phyloP scores from a whole-genome alignment of 2,113 vertebrate species.

The Tachycineta bicolor region DNA sequence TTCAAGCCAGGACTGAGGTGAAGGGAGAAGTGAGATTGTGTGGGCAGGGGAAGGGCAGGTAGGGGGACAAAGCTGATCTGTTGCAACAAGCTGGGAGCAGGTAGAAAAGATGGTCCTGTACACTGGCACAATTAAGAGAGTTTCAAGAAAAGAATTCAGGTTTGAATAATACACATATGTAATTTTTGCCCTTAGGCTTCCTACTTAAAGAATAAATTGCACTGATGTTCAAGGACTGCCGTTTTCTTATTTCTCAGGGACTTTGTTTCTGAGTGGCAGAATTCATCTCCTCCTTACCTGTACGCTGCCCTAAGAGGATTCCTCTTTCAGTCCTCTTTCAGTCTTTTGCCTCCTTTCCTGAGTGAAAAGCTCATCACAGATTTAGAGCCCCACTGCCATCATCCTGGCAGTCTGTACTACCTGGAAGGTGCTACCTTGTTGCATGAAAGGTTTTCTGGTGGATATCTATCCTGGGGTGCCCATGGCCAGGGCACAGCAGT shows the following conservation, averaged over 20 bases:
- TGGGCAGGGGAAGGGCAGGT: neutral
- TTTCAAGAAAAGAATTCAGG: neutral
- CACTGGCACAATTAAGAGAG: neutral
- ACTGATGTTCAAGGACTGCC: neutral
- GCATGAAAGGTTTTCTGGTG: neutral
- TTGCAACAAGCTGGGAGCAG: neutral
- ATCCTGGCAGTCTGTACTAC: neutral
- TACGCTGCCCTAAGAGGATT: neutral
- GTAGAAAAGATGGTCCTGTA: neutral
- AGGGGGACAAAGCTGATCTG: neutral
- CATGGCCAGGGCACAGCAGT: neutral
- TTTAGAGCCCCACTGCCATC: neutral
- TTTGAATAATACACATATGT: slow-evolving; percentile 12
- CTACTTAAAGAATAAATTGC: neutral
- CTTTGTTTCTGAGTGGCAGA: neutral
- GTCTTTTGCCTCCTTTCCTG: neutral
- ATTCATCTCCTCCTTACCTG: neutral
- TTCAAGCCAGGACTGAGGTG: neutral
- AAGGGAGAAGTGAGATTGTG: neutral
- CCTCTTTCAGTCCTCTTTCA: neutral
- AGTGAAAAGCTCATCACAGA: neutral
- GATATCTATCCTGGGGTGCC: neutral
- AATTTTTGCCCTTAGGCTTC: slow-evolving; percentile 27
- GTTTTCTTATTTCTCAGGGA: neutral
- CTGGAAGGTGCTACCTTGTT: neutral